Base-by-base conservation (phyloP, 2,888 invertebrate genomes). In the Lymantria dispar region DNA sequence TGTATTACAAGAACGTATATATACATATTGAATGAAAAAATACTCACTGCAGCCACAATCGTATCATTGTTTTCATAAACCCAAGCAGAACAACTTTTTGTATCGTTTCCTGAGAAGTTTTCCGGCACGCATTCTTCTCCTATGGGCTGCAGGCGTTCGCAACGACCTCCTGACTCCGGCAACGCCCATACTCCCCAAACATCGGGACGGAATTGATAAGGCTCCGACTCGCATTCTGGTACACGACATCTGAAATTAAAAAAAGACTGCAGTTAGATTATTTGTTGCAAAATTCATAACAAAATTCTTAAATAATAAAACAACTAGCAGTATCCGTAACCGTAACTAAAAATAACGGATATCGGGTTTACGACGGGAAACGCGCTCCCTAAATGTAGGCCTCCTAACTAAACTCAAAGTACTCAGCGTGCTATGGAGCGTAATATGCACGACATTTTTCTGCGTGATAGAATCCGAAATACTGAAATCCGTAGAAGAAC, bases 131-230 rank as follows among this genome's bases (percentile, higher is more conserved):
- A 91, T 43, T 74, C 60, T 30, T 52, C 58, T 12, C 58, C 74
- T 1, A 64, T 3, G 0, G 79, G 80, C 42, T 58, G 58, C 45
- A 72, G 70, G 1, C 87, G 76, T 48, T 74, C 65, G 74, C 91
- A 87, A 37, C 75, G 68, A 1, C 74, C 77, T 0, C 69, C 76
- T 1, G 58, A 58, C 52, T 76, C 78, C 0, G 87, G 87, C 30
- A 86, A 75, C 15, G 88, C 84, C 80, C 83, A 85, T 1, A 59
- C 31, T 0, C 81, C 81, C 91, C 91, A 91, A 1, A 54, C 75
- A 40, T 74, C 71, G 0, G 85, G 61, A 14, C 50, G 55, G 58
- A 71, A 78, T 52, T 65, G 52, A 0, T 79, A 76, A 0, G 87
- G 81, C 1, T 62, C 47, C 0, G 72, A 56, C 59, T 91, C 91